These are phyloP conservation scores for Camptogramma bilineatum DNA, from an alignment of 2,888 invertebrate genomes.

Conservation along the genomic window DNA sequence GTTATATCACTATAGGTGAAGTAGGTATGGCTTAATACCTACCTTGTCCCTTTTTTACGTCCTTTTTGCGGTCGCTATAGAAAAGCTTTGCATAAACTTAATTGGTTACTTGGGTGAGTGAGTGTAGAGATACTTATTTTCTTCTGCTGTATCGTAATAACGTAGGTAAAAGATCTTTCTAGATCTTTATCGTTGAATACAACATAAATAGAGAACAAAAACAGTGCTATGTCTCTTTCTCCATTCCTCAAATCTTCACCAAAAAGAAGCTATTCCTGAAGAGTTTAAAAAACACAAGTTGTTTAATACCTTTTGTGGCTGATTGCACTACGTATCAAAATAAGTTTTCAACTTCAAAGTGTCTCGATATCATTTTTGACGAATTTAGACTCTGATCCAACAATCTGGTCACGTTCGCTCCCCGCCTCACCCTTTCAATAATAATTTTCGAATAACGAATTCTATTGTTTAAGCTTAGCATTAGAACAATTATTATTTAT, in stretches of 20 bases:
- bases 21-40: conserved; percentile 4
- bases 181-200: too few species aligned
- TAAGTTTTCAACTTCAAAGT: not conserved
- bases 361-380: conserved; percentile 1
- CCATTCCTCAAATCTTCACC: too few species aligned
- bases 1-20: conserved; percentile 5
- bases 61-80: conserved; percentile 7
- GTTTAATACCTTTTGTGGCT: not conserved
- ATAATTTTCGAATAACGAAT: conserved; percentile 59
- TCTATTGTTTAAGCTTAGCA: conserved; percentile 56
- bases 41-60: conserved; percentile 19
- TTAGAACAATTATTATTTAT: conserved; percentile 14
- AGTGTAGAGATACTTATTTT: not conserved
- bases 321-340: not conserved
- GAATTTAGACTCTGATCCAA: conserved; percentile 4
- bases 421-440: conserved; percentile 52
- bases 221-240: too few species aligned
- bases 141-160: not conserved
- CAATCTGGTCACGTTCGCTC: conserved; percentile 61
- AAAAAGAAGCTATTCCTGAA: not conserved
- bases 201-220: too few species aligned
- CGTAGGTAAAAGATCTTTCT: too few species aligned
- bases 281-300: not conserved
- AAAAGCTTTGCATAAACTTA: not conserved
- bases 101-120: not conserved